A percentile compares a stretch with the other conserved stretches of the same genome.
Evolutionary conservation across 2,113 vertebrate genomes (phyloP).

Genomic region (Bufo bufo): DNA sequence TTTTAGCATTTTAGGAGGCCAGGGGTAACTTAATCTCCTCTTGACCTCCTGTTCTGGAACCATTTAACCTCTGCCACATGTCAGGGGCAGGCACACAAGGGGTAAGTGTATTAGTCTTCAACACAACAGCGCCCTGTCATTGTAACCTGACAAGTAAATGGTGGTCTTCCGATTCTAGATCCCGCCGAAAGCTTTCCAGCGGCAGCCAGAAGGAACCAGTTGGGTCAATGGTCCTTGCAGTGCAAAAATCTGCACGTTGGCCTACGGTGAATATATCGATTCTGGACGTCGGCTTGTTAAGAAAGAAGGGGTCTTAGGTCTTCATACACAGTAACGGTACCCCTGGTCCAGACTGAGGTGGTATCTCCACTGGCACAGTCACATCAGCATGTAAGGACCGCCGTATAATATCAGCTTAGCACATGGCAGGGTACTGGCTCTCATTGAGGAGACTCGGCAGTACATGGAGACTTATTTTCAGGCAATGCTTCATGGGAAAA

Average conservation of each 20-base stretch:
- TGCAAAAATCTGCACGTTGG: background rate
- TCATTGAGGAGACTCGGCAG: too few species aligned
- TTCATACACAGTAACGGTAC: background rate
- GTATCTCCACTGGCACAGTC: background rate
- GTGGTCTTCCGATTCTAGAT: background rate
- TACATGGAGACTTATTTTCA: too few species aligned
- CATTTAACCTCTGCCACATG: conserved; percentile 41
- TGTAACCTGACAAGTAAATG: background rate
- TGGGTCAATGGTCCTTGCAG: conserved; percentile 5
- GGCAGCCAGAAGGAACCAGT: conserved; percentile 11
- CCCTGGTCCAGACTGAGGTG: background rate
- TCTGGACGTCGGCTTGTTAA: background rate
- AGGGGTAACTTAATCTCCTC: conserved; percentile 43
- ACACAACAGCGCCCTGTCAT: background rate
- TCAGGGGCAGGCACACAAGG: conserved; percentile 29
- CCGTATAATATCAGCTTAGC: too few species aligned
- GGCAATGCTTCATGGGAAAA: too few species aligned
- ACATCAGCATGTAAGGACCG: background rate
- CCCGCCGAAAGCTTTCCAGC: background rate
- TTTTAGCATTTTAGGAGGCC: conserved; percentile 33
- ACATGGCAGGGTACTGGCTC: too few species aligned
- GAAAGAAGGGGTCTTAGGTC: background rate
- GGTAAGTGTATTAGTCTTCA: conserved; percentile 14
- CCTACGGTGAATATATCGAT: background rate
- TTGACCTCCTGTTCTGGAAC: conserved; percentile 45